Conservation (phyloP, 2,113 vertebrate genomes). For the Catharus fuscescens region DNA sequence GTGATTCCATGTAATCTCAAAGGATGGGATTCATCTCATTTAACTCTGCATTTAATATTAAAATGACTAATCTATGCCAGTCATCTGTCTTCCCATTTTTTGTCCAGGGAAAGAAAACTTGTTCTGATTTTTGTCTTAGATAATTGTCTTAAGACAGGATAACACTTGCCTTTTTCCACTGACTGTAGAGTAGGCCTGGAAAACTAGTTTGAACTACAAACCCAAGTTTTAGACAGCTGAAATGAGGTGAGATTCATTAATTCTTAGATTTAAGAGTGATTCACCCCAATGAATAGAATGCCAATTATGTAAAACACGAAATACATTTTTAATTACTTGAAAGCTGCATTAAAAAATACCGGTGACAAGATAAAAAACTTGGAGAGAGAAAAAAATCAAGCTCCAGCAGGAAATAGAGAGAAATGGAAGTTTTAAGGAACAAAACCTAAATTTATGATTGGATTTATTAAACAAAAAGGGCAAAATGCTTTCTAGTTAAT, state of each 20-base stretch:
- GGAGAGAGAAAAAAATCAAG: background rate
- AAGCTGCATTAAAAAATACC: constrained; percentile 10
- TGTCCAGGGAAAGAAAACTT: background rate
- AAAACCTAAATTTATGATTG: background rate
- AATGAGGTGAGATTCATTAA: constrained; percentile 26
- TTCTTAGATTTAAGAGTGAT: constrained; percentile 14
- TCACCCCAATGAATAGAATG: background rate
- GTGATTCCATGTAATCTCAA: constrained; percentile 18
- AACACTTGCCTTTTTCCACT: background rate
- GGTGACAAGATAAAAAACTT: background rate
- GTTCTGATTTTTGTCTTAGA: background rate
- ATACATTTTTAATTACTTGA: constrained; percentile 45
- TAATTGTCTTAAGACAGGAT: background rate
- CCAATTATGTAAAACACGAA: constrained; percentile 26
- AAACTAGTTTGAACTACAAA: background rate
- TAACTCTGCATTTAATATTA: constrained; percentile 3
- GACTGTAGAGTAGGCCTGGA: background rate
- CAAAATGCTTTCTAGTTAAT: background rate
- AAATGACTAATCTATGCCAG: constrained; percentile 9
- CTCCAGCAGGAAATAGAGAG: background rate
- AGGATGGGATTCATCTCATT: background rate
- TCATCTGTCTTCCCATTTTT: constrained; percentile 27
- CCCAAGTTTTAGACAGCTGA: constrained; percentile 18
- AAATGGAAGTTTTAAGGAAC: background rate
- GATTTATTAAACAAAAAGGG: background rate